These are phyloP conservation scores for Caranx ignobilis DNA, from an alignment of 2,113 vertebrate genomes.

Conservation along the genomic window DNA sequence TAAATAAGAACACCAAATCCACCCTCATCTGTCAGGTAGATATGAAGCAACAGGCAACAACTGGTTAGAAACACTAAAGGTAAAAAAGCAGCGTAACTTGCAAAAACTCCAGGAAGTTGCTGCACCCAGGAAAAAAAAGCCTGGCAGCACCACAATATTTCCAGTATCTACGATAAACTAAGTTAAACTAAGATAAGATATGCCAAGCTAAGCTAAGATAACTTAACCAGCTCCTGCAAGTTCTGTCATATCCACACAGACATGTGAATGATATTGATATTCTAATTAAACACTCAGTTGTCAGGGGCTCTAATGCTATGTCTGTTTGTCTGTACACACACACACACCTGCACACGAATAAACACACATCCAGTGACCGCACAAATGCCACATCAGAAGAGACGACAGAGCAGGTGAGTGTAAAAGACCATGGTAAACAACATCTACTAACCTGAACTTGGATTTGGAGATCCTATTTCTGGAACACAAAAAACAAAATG, in stretches of 20 bases:
- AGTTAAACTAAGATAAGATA: too few species aligned
- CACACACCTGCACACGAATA: constrained; percentile 10
- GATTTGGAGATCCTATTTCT: constrained; percentile 99
- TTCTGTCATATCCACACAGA: background rate
- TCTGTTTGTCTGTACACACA: background rate
- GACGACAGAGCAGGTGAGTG: constrained; percentile 51
- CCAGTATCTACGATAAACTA: too few species aligned
- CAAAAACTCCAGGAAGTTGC: too few species aligned
- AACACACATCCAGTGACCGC: constrained; percentile 19
- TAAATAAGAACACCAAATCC: background rate
- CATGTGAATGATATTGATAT: background rate
- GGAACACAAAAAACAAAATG: constrained; percentile 92
- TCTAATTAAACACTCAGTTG: background rate
- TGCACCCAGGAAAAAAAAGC: too few species aligned
- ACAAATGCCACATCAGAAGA: constrained; percentile 50
- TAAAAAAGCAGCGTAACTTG: too few species aligned
- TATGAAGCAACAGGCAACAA: background rate
- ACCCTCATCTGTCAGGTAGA: background rate
- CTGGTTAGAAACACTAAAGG: too few species aligned
- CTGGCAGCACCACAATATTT: too few species aligned
- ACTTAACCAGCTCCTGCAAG: background rate
- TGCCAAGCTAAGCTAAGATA: background rate
- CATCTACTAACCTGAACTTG: constrained; percentile 98
- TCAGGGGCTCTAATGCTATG: background rate
- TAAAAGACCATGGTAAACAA: constrained; percentile 65